Evolutionary conservation across 2,888 invertebrate species (phyloP).

Genomic region (Platerodrilus igneus): DNA sequence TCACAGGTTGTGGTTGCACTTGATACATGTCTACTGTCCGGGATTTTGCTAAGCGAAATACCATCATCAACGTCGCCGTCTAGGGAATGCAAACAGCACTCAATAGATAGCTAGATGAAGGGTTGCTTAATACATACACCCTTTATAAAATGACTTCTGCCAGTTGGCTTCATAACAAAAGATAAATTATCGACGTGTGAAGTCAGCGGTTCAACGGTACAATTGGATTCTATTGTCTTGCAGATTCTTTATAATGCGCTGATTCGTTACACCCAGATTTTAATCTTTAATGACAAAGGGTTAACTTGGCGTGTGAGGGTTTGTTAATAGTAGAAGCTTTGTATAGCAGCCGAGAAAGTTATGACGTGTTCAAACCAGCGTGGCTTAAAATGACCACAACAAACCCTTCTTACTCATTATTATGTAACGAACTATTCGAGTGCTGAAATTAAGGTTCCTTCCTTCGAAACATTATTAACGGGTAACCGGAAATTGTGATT

Average conservation of each 20-base stretch:
- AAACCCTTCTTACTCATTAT: slow-evolving; percentile 16
- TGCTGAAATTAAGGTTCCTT: no score
- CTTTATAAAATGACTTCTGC: slow-evolving; percentile 37
- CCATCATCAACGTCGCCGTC: slow-evolving; percentile 25
- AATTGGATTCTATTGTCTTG: slow-evolving; percentile 30
- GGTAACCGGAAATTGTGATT: no score
- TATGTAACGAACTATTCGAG: no score
- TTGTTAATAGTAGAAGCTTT: slow-evolving; percentile 7
- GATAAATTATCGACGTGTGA: slow-evolving; percentile 37
- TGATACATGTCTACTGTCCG: slow-evolving; percentile 40
- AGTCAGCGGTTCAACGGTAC: slow-evolving; percentile 32
- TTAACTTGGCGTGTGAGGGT: slow-evolving; percentile 12
- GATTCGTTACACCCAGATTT: slow-evolving; percentile 24
- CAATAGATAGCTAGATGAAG: no score
- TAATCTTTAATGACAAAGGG: slow-evolving; percentile 27
- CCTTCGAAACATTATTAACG: no score
- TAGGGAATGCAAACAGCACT: slow-evolving; percentile 15
- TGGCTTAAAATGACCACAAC: slow-evolving; percentile 12
- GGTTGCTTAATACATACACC: slow-evolving; percentile 26
- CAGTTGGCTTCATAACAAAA: slow-evolving; percentile 41
- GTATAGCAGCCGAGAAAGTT: no score
- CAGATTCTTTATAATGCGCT: slow-evolving; percentile 18
- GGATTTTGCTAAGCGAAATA: slow-evolving; percentile 24
- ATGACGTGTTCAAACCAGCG: slow-evolving; percentile 8
- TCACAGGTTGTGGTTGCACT: slow-evolving; percentile 36